These are phyloP conservation scores for Pyrochroa serraticornis DNA, from an alignment of 2,888 invertebrate species.

Conservation along the genomic window DNA sequence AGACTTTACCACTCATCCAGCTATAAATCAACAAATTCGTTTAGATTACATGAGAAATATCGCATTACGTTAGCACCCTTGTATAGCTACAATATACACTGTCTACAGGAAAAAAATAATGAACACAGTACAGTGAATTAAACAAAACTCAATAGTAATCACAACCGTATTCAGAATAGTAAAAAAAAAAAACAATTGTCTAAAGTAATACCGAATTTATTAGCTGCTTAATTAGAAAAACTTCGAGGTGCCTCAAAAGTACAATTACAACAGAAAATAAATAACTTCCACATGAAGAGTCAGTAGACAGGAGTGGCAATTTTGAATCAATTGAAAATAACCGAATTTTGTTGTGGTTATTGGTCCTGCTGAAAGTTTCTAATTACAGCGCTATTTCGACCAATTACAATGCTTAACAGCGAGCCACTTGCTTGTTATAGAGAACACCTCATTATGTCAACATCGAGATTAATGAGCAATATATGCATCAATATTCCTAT, in stretches of 20 bases:
- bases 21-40: slow-evolving; percentile 15
- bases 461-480: slow-evolving; percentile 41
- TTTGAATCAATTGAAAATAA: slow-evolving; percentile 10
- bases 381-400: background rate
- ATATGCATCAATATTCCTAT: slow-evolving; percentile 41
- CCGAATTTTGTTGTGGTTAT: background rate
- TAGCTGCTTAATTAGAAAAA: slow-evolving; percentile 17
- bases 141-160: slow-evolving; percentile 7
- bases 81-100: slow-evolving; percentile 23
- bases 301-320: background rate
- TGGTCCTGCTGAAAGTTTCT: background rate
- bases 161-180: slow-evolving; percentile 1
- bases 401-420: background rate
- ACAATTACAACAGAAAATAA: slow-evolving; percentile 12
- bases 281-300: slow-evolving; percentile 4
- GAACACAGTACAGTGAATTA: slow-evolving; percentile 24
- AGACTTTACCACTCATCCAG: slow-evolving; percentile 17
- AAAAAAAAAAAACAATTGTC: background rate
- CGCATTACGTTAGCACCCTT: slow-evolving; percentile 25
- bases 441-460: slow-evolving; percentile 33
- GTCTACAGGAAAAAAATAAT: slow-evolving; percentile 22
- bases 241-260: slow-evolving; percentile 24
- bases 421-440: slow-evolving; percentile 15
- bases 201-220: background rate
- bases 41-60: slow-evolving; percentile 21